Percentiles rank a stretch among this genome's conserved stretches.
Evolutionary conservation across 2,113 vertebrate genomes (phyloP).

Genomic region (Mesoclemmys tuberculata): DNA sequence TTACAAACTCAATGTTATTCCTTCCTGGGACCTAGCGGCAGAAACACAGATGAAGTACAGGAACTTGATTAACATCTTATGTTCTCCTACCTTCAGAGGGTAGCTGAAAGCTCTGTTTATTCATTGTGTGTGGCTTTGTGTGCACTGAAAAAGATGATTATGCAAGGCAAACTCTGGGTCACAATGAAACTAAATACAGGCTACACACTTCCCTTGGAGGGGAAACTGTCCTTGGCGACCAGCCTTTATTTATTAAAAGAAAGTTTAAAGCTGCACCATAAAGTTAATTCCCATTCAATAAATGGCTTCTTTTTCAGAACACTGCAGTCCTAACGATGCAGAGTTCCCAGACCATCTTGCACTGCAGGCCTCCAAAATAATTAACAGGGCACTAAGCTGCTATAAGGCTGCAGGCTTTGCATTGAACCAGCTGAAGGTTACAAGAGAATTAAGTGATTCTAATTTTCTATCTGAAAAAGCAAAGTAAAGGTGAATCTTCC

Average conservation of each 20-base stretch:
- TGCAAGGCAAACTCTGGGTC: neutral
- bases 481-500: neutral
- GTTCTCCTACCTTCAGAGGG: neutral
- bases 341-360: neutral
- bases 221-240: neutral
- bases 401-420: neutral
- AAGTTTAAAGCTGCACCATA: neutral
- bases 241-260: neutral
- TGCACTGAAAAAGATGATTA: neutral
- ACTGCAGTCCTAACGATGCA: fast-evolving
- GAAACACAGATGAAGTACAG: slow-evolving; percentile 47
- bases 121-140: neutral
- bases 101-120: fast-evolving
- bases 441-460: fast-evolving
- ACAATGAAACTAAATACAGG: slow-evolving; percentile 8
- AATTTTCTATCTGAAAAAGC: neutral
- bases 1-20: slow-evolving; percentile 75
- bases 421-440: neutral
- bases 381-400: slow-evolving; percentile 3
- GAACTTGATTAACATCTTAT: slow-evolving; percentile 54
- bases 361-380: slow-evolving; percentile 31
- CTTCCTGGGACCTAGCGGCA: slow-evolving; percentile 46
- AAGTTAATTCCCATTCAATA: neutral
- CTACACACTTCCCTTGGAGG: neutral
- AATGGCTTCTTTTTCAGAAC: neutral